Base-by-base conservation (phyloP, 1,140 invertebrate genomes). In the Amphibalanus amphitrite region DNA sequence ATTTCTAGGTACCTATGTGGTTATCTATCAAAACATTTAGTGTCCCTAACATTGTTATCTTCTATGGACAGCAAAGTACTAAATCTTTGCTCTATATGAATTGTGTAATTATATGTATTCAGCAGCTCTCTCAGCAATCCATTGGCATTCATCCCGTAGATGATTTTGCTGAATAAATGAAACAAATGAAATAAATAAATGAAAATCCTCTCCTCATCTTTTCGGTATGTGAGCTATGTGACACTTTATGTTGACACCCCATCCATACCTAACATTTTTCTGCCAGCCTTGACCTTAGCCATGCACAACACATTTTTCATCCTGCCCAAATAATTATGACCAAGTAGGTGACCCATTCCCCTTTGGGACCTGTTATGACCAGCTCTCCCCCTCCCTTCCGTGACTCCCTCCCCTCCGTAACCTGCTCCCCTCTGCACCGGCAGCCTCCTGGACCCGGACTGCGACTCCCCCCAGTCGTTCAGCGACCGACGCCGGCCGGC, bases 401-500 rank as follows among this genome's bases (percentile, higher is more conserved):
- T 65, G 4, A 6, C n/a, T 8, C 13, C 64, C n/a, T 8, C n/a
- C 10, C 10, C n/a, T 23, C 13, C 47, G 47, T 59, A 13, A 59
- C 47, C 13, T 59, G 47, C 47, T n/a, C n/a, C n/a, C n/a, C n/a
- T n/a, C n/a, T n/a, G n/a, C 20, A 59, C 47, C 47, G 1, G 10
- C 47, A 59, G 47, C 23, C 47, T 59, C 10, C 47, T 59, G 47
- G 69, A 72, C 38, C 38, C 47, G 3, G 67, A 29, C 29, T 71
- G 23, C 0, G 71, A 71, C 30, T 74, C 40, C 33, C 73, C 40
- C 47, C 75, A 69, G 13, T 29, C 74, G 77, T 77, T 70, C 71
- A 70, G 83, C 82, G 4, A 77, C 90, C 89, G 76, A 92, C 90
- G 80, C 84, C 87, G 8, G 82, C 88, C 72, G 89, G 10, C 47